Percentiles rank a stretch among this genome's conserved stretches.
phyloP scores from a whole-genome alignment of 2,113 vertebrate genomes.

The Oreotrochilus melanogaster region DNA sequence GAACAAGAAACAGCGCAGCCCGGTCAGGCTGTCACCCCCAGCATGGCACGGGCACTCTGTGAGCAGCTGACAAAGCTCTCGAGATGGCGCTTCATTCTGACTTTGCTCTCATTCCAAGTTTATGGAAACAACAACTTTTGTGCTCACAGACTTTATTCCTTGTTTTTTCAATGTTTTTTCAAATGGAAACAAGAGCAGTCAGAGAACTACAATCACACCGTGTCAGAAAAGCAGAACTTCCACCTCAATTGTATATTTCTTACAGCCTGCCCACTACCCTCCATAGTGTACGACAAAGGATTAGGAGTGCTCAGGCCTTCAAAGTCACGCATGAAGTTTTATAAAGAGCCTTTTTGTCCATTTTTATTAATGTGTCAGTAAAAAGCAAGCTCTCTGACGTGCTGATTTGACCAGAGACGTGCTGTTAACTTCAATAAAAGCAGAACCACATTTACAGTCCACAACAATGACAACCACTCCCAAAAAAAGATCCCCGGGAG shows the following conservation, averaged over 20 bases:
- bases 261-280: neutral
- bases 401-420: neutral
- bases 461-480: fast-evolving
- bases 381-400: neutral
- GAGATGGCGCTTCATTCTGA: neutral
- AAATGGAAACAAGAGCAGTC: neutral
- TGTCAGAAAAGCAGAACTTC: neutral
- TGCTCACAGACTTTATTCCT: too few relatives aligned
- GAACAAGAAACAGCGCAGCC: neutral
- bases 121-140: neutral
- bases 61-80: neutral
- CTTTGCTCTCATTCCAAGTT: neutral
- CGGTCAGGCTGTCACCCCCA: neutral
- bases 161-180: too few relatives aligned
- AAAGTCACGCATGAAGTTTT: neutral
- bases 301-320: neutral
- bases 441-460: neutral
- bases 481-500: neutral
- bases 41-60: fast-evolving
- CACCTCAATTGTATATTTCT: neutral
- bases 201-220: neutral
- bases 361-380: neutral
- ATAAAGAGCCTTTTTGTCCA: neutral
- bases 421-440: neutral
- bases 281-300: neutral